Evolutionary conservation across 2,888 invertebrate genomes (phyloP).

Genomic region (Pristionchus exspectatus): DNA sequence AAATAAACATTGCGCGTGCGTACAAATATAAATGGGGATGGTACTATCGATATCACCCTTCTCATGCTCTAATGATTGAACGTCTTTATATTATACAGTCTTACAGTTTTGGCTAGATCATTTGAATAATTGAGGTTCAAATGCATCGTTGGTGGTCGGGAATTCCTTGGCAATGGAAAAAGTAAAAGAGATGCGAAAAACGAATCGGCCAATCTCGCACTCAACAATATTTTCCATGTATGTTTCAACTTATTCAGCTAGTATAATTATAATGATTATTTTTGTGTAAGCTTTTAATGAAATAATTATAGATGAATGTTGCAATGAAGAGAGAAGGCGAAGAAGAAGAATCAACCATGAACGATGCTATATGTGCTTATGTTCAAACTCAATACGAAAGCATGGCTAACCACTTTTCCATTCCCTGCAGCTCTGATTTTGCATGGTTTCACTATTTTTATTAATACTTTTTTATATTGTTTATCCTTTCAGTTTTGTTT

Average conservation of each 20-base stretch:
- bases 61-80: too few relatives aligned
- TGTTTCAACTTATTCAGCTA: neutral
- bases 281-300: neutral
- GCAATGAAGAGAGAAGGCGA: neutral
- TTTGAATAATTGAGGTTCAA: conserved; percentile 19
- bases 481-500: conserved; percentile 60
- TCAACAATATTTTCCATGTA: conserved; percentile 62
- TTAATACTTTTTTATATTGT: neutral
- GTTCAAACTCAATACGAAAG: conserved; percentile 24
- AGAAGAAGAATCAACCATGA: neutral
- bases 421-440: neutral
- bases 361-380: conserved; percentile 24
- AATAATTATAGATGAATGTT: conserved; percentile 17
- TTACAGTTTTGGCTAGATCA: neutral
- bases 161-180: conserved; percentile 61
- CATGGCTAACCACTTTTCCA: conserved; percentile 39
- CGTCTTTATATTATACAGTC: neutral
- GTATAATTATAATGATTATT: neutral
- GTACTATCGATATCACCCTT: neutral
- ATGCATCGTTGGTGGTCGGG: neutral
- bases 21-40: neutral
- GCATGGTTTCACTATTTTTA: neutral
- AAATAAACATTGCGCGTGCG: neutral
- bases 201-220: conserved; percentile 61
- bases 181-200: conserved; percentile 68